Conservation (phyloP, 2,797 vertebrate species). For the Sebastes dallii region DNA sequence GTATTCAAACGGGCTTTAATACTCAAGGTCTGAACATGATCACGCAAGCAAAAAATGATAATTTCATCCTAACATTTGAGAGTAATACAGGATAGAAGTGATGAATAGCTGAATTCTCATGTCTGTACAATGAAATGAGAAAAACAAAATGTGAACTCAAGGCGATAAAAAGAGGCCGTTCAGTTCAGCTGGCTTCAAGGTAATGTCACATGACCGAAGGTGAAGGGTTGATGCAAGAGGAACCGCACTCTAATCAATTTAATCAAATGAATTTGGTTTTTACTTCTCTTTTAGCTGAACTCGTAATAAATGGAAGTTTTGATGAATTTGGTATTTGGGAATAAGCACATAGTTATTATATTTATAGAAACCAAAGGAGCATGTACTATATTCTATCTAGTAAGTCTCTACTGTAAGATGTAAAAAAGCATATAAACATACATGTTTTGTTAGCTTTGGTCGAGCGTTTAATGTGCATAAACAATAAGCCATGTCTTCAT, state of each 20-base stretch:
- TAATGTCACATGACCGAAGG: background rate
- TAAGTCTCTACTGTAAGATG: background rate
- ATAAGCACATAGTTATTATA: background rate
- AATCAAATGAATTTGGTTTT: background rate
- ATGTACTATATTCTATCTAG: too few relatives aligned
- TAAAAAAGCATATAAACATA: background rate
- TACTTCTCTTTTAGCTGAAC: background rate
- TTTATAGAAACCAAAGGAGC: background rate
- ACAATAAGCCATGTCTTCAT: background rate
- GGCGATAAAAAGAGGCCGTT: background rate
- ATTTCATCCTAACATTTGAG: background rate
- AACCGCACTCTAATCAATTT: background rate
- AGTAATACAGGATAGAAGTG: too few relatives aligned
- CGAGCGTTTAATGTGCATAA: background rate
- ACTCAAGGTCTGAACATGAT: background rate
- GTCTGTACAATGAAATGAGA: background rate
- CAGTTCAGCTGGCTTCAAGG: background rate
- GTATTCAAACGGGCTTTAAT: slow-evolving; percentile 14
- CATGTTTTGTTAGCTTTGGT: background rate
- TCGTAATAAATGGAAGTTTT: background rate
- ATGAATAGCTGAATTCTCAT: too few relatives aligned
- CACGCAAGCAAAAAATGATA: background rate
- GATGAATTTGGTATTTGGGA: background rate
- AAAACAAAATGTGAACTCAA: background rate
- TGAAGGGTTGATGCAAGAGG: background rate